Evolutionary conservation across 2,888 invertebrate species (phyloP).

Genomic region (Synergus gifuensis): DNA sequence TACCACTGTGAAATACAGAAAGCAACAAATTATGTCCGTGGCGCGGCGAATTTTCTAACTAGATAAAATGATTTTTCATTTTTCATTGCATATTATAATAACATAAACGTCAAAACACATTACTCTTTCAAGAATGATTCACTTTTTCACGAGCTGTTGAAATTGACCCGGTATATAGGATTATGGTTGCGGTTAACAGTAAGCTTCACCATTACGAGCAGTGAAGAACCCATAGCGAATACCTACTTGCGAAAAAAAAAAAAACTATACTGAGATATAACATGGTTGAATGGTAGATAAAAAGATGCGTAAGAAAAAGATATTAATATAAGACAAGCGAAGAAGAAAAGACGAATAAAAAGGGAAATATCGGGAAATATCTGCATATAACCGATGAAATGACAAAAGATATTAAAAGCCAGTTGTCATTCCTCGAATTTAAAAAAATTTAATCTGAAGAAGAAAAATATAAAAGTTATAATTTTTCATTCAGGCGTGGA

Average conservation of each 20-base stretch:
- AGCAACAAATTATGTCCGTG: conserved; percentile 20
- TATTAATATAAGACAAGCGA: not conserved
- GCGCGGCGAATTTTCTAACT: not conserved
- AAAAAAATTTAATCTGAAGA: too few species aligned
- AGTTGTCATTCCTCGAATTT: too few species aligned
- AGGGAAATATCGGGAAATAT: not conserved
- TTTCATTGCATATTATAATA: not conserved
- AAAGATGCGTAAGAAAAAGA: not conserved
- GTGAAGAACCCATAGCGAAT: not conserved
- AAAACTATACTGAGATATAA: not conserved
- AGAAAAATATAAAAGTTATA: too few species aligned
- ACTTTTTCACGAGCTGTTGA: conserved; percentile 13
- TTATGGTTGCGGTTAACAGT: conserved; percentile 11
- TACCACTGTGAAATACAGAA: conserved; percentile 5
- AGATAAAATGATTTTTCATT: not conserved
- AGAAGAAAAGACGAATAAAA: not conserved
- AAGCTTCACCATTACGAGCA: not conserved
- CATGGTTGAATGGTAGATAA: not conserved
- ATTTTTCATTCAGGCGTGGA: too few species aligned
- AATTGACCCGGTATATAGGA: not conserved
- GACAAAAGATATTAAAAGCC: not conserved
- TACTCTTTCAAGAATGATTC: not conserved
- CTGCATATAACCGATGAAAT: not conserved
- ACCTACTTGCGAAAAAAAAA: not conserved
- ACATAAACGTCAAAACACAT: not conserved